Conservation (phyloP, 1,140 invertebrate genomes). For the Cydia strobilella region DNA sequence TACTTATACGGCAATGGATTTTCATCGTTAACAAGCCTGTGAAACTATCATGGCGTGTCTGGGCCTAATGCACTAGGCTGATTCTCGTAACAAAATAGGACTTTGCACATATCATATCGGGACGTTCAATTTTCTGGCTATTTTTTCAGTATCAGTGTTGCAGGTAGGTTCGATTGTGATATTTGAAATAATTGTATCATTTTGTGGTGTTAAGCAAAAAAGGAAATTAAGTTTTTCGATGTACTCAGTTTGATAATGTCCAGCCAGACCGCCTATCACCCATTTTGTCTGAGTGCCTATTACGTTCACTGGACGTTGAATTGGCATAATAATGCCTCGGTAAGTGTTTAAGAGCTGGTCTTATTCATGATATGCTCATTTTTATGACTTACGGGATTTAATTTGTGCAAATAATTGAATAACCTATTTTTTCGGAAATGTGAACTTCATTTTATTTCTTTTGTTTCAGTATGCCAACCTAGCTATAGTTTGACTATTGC, state of each 20-base stretch:
- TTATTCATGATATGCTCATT: slow-evolving; percentile 50
- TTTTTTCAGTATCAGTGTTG: slow-evolving; percentile 51
- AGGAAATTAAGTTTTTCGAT: slow-evolving; percentile 75
- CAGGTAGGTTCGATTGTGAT: slow-evolving; percentile 44
- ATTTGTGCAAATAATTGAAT: slow-evolving; percentile 53
- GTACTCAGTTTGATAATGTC: slow-evolving; percentile 41
- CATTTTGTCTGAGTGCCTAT: slow-evolving; percentile 46
- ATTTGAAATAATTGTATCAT: slow-evolving; percentile 38
- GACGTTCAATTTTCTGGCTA: slow-evolving; percentile 53
- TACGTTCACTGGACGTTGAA: slow-evolving; percentile 39
- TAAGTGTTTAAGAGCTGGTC: slow-evolving; percentile 42
- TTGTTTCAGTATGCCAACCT: slow-evolving; percentile 61
- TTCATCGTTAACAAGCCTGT: slow-evolving; percentile 37
- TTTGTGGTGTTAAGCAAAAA: slow-evolving; percentile 53
- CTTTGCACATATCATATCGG: slow-evolving; percentile 59
- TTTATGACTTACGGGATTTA: slow-evolving; percentile 35
- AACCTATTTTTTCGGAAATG: slow-evolving; percentile 57
- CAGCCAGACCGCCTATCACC: slow-evolving; percentile 50
- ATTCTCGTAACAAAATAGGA: slow-evolving; percentile 69
- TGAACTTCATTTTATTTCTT: slow-evolving; percentile 75
- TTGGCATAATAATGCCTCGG: slow-evolving; percentile 35
- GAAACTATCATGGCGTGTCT: slow-evolving; percentile 68
- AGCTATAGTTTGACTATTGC: slow-evolving; percentile 41
- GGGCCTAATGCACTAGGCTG: slow-evolving; percentile 54
- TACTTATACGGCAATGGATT: slow-evolving; percentile 32